phyloP scores from a whole-genome alignment of 2,113 vertebrate genomes.

The Panthera tigris region DNA sequence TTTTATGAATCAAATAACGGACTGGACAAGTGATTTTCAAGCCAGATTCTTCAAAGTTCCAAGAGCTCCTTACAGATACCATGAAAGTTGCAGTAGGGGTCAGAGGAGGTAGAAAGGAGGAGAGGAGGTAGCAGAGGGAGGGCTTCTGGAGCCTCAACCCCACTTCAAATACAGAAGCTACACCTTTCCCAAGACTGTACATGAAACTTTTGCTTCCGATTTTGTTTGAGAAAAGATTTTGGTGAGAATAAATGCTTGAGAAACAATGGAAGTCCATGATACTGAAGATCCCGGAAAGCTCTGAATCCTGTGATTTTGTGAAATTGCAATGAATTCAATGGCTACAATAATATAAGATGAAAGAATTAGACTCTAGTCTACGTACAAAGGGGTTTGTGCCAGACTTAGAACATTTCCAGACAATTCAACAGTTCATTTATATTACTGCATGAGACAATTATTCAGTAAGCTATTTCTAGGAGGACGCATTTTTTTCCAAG shows the following conservation, averaged over 20 bases:
- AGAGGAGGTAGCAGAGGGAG: not conserved
- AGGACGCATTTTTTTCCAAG: not conserved
- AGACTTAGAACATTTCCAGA: conserved; percentile 16
- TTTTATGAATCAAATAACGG: not conserved
- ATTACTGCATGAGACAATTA: conserved; percentile 18
- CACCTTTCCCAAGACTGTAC: not conserved
- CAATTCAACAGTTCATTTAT: conserved; percentile 7
- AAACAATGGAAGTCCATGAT: not conserved
- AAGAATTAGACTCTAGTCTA: not conserved
- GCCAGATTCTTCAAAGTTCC: not conserved
- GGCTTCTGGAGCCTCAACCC: not conserved
- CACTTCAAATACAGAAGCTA: not conserved
- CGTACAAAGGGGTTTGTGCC: not conserved
- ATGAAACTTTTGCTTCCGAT: not conserved
- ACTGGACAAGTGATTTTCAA: not conserved
- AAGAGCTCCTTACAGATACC: not conserved
- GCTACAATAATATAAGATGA: not conserved
- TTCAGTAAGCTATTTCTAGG: conserved; percentile 16
- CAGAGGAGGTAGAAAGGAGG: not conserved
- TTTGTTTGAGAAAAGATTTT: not conserved
- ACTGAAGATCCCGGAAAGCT: not conserved
- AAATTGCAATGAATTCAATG: not conserved
- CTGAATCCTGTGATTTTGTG: not conserved
- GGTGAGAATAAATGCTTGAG: not conserved
- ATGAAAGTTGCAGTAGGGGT: not conserved